A percentile compares a stretch with the other conserved stretches of the same genome.
phyloP scores from a whole-genome alignment of 2,113 vertebrate species.

The Colossoma macropomum region DNA sequence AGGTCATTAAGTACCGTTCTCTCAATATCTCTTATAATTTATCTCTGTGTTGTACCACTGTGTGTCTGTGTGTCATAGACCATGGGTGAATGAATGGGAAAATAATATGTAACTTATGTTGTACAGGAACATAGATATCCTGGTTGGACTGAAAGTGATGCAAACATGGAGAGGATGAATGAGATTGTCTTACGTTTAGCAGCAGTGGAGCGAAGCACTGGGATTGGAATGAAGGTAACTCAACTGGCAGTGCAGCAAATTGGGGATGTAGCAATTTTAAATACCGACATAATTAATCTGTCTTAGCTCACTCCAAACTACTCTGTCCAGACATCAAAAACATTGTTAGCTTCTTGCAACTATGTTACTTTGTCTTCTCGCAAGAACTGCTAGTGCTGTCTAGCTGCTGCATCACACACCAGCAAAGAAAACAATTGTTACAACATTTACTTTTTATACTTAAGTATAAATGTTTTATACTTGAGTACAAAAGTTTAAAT shows the following conservation, averaged over 20 bases:
- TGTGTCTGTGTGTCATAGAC: background rate
- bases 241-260: background rate
- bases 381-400: too few relatives aligned
- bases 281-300: too few relatives aligned
- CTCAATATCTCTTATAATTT: background rate
- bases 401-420: too few relatives aligned
- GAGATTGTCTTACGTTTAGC: constrained; percentile 16
- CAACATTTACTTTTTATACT: too few relatives aligned
- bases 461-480: too few relatives aligned
- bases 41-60: background rate
- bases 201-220: constrained; percentile 24
- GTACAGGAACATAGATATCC: constrained; percentile 36
- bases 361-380: too few relatives aligned
- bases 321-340: too few relatives aligned
- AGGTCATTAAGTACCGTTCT: background rate
- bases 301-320: too few relatives aligned
- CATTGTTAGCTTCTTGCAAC: too few relatives aligned
- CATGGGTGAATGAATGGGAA: background rate
- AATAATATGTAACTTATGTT: background rate
- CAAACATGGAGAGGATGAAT: constrained; percentile 4
- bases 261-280: too few relatives aligned
- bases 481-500: too few relatives aligned
- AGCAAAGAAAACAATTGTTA: too few relatives aligned
- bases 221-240: constrained; percentile 33
- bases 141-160: constrained; percentile 6